These are phyloP conservation scores for Pyrgilauda ruficollis DNA, from an alignment of 2,113 vertebrate species.

Conservation along the genomic window DNA sequence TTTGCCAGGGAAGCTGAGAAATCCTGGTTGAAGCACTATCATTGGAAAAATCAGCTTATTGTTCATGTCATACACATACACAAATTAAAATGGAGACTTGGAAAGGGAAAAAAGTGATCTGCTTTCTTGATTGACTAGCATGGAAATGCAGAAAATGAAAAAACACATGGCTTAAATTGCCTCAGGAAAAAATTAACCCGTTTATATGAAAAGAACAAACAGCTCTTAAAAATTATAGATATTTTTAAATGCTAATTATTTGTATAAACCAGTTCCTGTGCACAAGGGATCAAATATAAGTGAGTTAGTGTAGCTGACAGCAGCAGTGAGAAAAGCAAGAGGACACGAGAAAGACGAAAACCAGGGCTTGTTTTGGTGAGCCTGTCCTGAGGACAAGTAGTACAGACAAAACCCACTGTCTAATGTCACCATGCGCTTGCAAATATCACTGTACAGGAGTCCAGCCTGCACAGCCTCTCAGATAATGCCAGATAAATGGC, in stretches of 20 bases:
- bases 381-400: background rate
- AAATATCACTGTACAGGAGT: slow-evolving; percentile 17
- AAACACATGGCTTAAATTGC: background rate
- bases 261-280: background rate
- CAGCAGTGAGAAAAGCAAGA: background rate
- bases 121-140: background rate
- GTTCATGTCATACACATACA: background rate
- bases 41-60: background rate
- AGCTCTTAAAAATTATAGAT: background rate
- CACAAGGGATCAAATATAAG: background rate
- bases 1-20: background rate
- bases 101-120: background rate
- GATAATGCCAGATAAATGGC: slow-evolving; percentile 25
- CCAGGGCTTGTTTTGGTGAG: slow-evolving; percentile 15
- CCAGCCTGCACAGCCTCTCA: slow-evolving; percentile 17
- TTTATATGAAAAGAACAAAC: background rate
- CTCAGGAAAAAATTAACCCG: background rate
- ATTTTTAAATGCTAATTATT: background rate
- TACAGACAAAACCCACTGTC: background rate
- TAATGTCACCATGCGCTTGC: slow-evolving; percentile 23
- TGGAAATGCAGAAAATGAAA: background rate
- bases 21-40: background rate
- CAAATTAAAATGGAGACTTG: background rate
- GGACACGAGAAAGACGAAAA: background rate
- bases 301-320: background rate